Percentiles rank a stretch among this genome's conserved stretches.
These are phyloP conservation scores for Leptatherina wallacei DNA, from an alignment of 2,797 vertebrate genomes.

Conservation along the genomic window DNA sequence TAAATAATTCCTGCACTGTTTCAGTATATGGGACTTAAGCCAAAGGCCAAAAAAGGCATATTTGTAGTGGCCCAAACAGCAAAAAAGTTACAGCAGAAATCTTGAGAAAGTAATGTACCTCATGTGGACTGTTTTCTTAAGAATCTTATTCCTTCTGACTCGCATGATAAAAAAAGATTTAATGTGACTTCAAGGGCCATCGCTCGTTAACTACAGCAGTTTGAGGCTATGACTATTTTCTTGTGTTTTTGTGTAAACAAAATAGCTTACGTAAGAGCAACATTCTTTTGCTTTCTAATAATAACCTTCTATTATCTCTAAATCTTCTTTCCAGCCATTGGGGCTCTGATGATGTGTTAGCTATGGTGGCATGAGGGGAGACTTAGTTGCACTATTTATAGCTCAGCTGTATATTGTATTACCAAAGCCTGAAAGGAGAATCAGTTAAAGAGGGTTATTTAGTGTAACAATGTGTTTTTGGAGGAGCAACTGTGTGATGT, in stretches of 20 bases:
- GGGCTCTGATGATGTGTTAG: constrained; percentile 40
- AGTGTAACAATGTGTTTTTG: constrained; percentile 49
- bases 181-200: background rate
- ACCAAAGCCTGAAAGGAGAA: constrained; percentile 32
- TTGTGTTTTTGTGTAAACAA: constrained; percentile 53
- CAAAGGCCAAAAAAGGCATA: constrained; percentile 36
- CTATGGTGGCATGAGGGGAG: constrained; percentile 46
- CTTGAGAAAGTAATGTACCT: background rate
- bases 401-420: constrained; percentile 36
- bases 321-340: constrained; percentile 60
- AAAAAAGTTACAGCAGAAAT: constrained; percentile 33
- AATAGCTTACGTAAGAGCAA: constrained; percentile 49
- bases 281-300: constrained; percentile 64
- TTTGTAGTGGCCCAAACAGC: constrained; percentile 41
- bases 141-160: background rate
- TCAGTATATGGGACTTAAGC: constrained; percentile 64
- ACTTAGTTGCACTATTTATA: constrained; percentile 51
- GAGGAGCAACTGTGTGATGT: constrained; percentile 61
- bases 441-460: constrained; percentile 53
- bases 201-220: background rate
- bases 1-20: constrained; percentile 64
- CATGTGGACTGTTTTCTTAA: background rate
- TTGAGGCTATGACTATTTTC: constrained; percentile 19
- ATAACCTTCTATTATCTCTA: constrained; percentile 63
- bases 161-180: background rate